Evolutionary conservation across 2,113 vertebrate genomes (phyloP).

Genomic region (Platysternon megacephalum): DNA sequence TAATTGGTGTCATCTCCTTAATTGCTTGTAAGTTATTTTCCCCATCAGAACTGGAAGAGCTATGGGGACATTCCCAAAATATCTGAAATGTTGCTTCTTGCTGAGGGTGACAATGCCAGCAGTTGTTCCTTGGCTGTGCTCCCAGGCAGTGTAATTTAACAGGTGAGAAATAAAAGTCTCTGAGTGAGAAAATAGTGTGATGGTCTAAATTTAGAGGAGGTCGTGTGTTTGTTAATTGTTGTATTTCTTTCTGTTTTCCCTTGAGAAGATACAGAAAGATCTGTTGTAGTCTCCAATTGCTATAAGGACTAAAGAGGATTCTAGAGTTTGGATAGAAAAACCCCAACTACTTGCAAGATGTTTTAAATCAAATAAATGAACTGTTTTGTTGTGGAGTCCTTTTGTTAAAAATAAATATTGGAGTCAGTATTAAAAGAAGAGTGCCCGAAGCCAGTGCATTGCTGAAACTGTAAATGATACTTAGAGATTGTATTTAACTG

Average conservation of each 20-base stretch:
- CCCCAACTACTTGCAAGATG: background rate
- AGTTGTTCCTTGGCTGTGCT: slow-evolving; percentile 62
- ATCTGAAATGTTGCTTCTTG: slow-evolving; percentile 37
- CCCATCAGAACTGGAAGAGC: background rate
- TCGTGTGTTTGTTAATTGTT: background rate
- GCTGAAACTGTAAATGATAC: background rate
- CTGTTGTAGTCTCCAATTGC: background rate
- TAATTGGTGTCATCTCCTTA: slow-evolving; percentile 46
- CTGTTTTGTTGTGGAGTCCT: background rate
- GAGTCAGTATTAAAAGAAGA: background rate
- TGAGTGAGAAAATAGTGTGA: slow-evolving; percentile 54
- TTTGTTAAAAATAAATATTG: background rate
- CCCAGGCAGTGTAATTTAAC: slow-evolving; percentile 72
- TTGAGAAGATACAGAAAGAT: background rate
- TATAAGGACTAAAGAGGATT: background rate
- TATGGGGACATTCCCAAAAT: slow-evolving; percentile 19
- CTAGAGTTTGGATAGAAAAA: background rate
- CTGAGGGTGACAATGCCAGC: slow-evolving; percentile 47
- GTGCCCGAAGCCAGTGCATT: background rate
- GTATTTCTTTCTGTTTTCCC: slow-evolving; percentile 9
- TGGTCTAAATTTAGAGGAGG: slow-evolving; percentile 64
- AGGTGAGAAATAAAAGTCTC: slow-evolving; percentile 69
- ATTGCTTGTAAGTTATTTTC: slow-evolving; percentile 39
- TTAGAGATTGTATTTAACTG: background rate
- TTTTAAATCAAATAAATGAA: background rate